Percentiles rank a stretch among this genome's conserved stretches.
These are phyloP conservation scores for Teleogryllus occipitalis DNA, from an alignment of 1,140 invertebrate genomes.

Conservation along the genomic window DNA sequence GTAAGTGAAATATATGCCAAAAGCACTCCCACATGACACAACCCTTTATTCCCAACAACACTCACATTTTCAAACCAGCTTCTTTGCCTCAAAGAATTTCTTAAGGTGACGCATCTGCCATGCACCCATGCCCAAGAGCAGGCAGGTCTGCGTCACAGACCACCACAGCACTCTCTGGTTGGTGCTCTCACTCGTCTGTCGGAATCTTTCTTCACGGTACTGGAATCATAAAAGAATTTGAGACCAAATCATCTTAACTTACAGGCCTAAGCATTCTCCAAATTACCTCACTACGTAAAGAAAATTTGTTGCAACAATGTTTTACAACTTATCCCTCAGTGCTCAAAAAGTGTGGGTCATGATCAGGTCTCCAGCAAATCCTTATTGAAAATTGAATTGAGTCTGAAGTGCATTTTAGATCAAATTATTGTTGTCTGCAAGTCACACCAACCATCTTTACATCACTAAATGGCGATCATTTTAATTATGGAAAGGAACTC, in stretches of 20 bases:
- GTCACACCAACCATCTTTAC: too few species aligned
- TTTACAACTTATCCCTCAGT: too few species aligned
- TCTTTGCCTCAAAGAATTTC: constrained; percentile 99
- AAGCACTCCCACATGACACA: too few species aligned
- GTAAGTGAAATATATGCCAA: too few species aligned
- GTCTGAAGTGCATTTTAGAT: too few species aligned
- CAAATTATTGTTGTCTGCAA: too few species aligned
- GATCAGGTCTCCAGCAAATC: too few species aligned
- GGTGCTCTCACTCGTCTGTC: constrained; percentile 95
- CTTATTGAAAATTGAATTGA: too few species aligned
- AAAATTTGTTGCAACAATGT: neutral
- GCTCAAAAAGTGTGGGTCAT: too few species aligned
- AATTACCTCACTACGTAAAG: neutral
- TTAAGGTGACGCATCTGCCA: constrained; percentile 99
- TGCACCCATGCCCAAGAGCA: constrained; percentile 86
- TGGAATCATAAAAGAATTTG: constrained; percentile 42
- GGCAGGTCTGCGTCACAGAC: constrained; percentile 86
- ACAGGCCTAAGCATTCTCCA: neutral
- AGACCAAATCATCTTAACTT: neutral
- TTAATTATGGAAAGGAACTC: too few species aligned
- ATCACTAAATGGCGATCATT: too few species aligned
- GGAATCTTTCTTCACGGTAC: constrained; percentile 96
- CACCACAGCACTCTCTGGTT: constrained; percentile 96
- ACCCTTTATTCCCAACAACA: too few species aligned
- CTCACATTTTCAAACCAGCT: constrained; percentile 72